A percentile compares a stretch with the other conserved stretches of the same genome.
phyloP scores from a whole-genome alignment of 2,113 vertebrate species.

The Sterrhoptilus dennistouni region DNA sequence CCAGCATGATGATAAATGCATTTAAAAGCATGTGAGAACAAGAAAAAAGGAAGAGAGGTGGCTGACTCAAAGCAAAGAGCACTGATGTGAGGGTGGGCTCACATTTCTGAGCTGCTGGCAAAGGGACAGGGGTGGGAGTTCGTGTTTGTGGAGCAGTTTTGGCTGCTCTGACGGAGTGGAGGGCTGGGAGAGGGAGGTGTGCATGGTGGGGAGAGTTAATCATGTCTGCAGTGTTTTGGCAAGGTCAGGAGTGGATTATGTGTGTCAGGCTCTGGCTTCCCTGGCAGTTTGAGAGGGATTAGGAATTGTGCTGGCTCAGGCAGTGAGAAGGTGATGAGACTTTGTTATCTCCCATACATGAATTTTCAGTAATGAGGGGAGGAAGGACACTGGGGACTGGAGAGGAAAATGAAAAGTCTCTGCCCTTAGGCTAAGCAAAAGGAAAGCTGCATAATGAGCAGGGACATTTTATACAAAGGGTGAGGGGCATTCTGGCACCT shows the following conservation, averaged over 20 bases:
- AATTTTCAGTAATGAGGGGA: background rate
- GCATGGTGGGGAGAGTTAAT: background rate
- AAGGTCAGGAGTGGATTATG: background rate
- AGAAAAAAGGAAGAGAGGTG: background rate
- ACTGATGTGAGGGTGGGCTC: background rate
- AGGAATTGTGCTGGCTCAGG: background rate
- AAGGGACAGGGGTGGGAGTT: background rate
- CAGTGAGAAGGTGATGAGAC: background rate
- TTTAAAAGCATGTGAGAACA: background rate
- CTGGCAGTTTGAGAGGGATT: background rate
- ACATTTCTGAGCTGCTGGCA: background rate
- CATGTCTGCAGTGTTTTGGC: background rate
- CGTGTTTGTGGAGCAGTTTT: background rate
- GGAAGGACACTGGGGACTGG: background rate
- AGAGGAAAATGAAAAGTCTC: background rate
- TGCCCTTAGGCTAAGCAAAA: background rate
- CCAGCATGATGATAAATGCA: background rate
- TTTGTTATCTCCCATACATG: background rate
- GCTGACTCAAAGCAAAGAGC: background rate
- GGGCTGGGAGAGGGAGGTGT: background rate
- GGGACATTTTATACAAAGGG: background rate
- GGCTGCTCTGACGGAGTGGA: fast-evolving
- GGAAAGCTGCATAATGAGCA: background rate
- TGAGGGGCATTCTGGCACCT: background rate
- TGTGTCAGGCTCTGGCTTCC: background rate